Evolutionary conservation across 2,797 vertebrate species (phyloP), one percentile per base, ranked within the genome.

Genomic region (Spatula clypeata): DNA sequence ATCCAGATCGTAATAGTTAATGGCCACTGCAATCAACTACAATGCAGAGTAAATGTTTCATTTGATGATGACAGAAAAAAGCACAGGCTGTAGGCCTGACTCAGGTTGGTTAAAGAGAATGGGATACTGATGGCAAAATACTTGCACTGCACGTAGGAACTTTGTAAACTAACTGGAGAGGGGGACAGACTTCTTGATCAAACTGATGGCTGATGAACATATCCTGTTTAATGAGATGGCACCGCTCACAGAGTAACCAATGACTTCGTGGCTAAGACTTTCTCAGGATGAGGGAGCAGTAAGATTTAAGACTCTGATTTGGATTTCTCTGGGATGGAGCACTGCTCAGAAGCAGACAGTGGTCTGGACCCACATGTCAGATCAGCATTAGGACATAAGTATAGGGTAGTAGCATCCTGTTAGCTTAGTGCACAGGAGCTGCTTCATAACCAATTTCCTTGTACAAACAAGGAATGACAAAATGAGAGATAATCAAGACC

Each of bases 161-260:
- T 55, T 10, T 12, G 57, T 18, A 55, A 62, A 23, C 10, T 42
- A 5, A 24, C 38, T 0, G 0, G 51, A 13, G 17, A 70, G 36
- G 0, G 6, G 44, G 14, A 10, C 44, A 34, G 32, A 45, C 3
- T 31, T 60, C 29, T 38, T 66, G 54, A 6, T n/a, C 45, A 17
- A 15, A 27, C 5, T 1, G 1, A 47, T 14, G 3, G 14, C 0
- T 32, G 21, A 49, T 58, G 73, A 31, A 4, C 23, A 1, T 40
- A 4, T 0, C 0, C 11, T 36, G 34, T 11, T 64, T 36, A 44
- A 29, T 7, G 47, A 15, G 11, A 29, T 4, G 2, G 19, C 0
- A 26, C 49, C 3, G 0, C 64, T 27, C 70, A 38, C n/a, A 61
- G 58, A 34, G n/a, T 9, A 23, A 53, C 2, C 0, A 5, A 9